These are phyloP conservation scores for Trichonephila clavata DNA, from an alignment of 1,140 invertebrate species.

Conservation along the genomic window DNA sequence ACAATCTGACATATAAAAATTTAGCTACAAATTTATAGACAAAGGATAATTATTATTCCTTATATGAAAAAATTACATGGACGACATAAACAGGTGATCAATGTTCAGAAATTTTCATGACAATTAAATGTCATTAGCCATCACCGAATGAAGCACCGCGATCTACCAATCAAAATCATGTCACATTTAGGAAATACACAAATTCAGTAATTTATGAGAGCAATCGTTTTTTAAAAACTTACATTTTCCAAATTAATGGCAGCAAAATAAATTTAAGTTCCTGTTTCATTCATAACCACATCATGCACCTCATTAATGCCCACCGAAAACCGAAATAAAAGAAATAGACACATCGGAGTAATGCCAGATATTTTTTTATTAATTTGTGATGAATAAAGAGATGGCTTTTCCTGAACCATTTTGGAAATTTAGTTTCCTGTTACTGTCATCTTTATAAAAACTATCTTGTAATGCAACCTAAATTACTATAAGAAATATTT, in stretches of 20 bases:
- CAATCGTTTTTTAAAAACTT: not conserved
- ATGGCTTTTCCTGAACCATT: too few relatives aligned
- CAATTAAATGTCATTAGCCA: not conserved
- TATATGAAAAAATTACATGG: not conserved
- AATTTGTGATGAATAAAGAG: too few relatives aligned
- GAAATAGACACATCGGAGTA: not conserved
- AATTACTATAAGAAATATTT: too few relatives aligned
- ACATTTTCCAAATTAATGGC: conserved; percentile 1
- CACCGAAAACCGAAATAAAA: conserved; percentile 34
- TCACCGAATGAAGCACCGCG: not conserved
- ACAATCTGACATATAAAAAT: not conserved
- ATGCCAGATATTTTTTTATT: not conserved
- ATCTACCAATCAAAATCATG: not conserved
- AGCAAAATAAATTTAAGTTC: not conserved
- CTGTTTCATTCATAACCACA: not conserved
- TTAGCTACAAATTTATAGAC: not conserved
- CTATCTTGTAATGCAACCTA: too few relatives aligned
- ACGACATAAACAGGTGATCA: not conserved
- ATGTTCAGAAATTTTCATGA: not conserved
- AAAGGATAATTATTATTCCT: not conserved
- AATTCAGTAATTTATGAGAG: not conserved
- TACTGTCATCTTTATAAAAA: too few relatives aligned
- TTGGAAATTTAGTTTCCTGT: too few relatives aligned
- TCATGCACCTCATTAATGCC: conserved; percentile 26
- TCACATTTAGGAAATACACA: not conserved